Conservation (phyloP, 2,113 vertebrate genomes). For the Scalopus aquaticus region DNA sequence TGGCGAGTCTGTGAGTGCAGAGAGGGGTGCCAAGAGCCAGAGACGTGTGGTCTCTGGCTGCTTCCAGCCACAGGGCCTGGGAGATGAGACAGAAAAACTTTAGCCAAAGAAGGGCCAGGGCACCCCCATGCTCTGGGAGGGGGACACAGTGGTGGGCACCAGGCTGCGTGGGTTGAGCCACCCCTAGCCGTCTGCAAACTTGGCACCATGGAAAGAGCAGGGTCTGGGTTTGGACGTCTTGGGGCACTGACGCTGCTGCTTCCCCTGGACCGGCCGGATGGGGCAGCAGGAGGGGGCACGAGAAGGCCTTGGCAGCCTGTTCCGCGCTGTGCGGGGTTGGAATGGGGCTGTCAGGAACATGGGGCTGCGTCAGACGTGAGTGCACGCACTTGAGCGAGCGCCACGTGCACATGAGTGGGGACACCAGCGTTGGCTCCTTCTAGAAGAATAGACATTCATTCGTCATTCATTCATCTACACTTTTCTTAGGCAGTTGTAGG, state of each 20-base stretch:
- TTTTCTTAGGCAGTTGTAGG: neutral
- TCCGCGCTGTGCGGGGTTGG: neutral
- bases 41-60: neutral
- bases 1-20: neutral
- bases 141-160: neutral
- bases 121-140: neutral
- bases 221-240: neutral
- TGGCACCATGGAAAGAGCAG: neutral
- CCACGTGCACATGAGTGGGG: too few relatives aligned
- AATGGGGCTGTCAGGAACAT: fast-evolving
- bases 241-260: too few relatives aligned
- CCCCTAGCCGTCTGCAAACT: neutral
- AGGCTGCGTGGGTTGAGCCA: neutral
- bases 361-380: neutral
- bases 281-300: neutral
- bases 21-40: neutral
- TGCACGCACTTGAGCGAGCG: neutral
- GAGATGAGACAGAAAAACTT: neutral
- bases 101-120: neutral
- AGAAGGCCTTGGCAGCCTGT: neutral
- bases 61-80: neutral
- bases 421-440: neutral
- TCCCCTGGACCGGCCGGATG: too few relatives aligned
- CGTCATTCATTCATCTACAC: neutral
- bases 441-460: too few relatives aligned